Percentiles rank a stretch among this genome's conserved stretches.
Conservation (phyloP, 2,113 vertebrate genomes). For the Aphelocoma coerulescens region DNA sequence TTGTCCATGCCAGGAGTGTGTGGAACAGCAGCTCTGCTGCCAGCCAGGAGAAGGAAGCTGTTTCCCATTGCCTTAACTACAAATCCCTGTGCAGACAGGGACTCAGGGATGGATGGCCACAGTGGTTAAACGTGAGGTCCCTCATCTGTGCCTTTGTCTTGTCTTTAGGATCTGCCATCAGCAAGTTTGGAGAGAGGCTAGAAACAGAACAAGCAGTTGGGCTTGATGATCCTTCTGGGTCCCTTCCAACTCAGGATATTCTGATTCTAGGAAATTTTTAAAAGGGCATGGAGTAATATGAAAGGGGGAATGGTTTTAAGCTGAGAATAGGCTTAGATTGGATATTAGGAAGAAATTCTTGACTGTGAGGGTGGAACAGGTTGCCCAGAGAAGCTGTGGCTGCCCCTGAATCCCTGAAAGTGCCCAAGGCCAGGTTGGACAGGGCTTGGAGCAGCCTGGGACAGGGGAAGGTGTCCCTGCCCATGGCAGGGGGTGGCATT, state of each 20-base stretch:
- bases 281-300: neutral
- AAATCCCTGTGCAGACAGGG: neutral
- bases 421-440: neutral
- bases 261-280: neutral
- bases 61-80: neutral
- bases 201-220: neutral
- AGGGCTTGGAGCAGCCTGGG: neutral
- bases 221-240: neutral
- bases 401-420: neutral
- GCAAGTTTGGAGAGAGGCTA: neutral
- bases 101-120: neutral
- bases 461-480: neutral
- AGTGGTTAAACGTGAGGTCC: neutral
- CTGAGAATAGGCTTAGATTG: neutral
- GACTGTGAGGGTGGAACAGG: neutral
- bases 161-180: neutral
- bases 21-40: neutral
- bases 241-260: neutral
- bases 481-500: neutral
- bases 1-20: neutral
- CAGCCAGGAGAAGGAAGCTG: neutral
- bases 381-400: neutral
- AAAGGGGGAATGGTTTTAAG: neutral
- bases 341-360: neutral
- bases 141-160: neutral